Evolutionary conservation across 2,113 vertebrate species (phyloP), one percentile per base, ranked within the genome.

Genomic region (Macquaria ambigua): DNA sequence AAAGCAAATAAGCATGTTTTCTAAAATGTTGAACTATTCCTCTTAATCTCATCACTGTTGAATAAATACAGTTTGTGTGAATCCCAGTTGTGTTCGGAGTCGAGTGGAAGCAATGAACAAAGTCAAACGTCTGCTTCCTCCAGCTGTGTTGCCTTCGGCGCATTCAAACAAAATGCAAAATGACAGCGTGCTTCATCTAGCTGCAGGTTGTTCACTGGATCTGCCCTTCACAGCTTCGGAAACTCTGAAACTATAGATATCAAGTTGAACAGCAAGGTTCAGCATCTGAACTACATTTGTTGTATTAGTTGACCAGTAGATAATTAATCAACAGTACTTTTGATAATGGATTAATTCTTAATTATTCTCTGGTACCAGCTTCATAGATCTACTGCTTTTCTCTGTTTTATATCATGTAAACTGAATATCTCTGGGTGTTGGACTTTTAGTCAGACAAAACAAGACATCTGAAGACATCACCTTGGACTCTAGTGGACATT

Each of bases 201-300:
- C 78, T 18, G 16, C 9, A 14, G 63, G 74, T 0, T 1, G 12
- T 2, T 20, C 39, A 5, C 43, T 61, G 8, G 53, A 52, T 52
- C 64, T 31, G 55, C 10, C 62, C 72, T 76, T 34, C 81, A 64
- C 73, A 62, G 61, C 25, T 16, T 75, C 41, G 16, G 20, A 39
- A 4, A 18, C 18, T 56, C 70, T 58, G 12, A 79, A 34, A 48
- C 25, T 48, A 20, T 14, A 20, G n/a, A 59, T 20, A 7, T 73
- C 20, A 28, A 56, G 18, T 6, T n/a, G 11, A 66, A 41, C 73
- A 14, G 10, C 25, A 2, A 61, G 8, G 28, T 63, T 14, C 25
- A 59, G 5, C 28, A 69, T 59, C 62, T 31, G 10, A 34, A 46
- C 39, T 5, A n/a, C 4, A 46, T 16, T 15, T 0, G 10, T 28